Evolutionary conservation across 2,888 invertebrate species (phyloP).

Genomic region (Acheta domesticus): DNA sequence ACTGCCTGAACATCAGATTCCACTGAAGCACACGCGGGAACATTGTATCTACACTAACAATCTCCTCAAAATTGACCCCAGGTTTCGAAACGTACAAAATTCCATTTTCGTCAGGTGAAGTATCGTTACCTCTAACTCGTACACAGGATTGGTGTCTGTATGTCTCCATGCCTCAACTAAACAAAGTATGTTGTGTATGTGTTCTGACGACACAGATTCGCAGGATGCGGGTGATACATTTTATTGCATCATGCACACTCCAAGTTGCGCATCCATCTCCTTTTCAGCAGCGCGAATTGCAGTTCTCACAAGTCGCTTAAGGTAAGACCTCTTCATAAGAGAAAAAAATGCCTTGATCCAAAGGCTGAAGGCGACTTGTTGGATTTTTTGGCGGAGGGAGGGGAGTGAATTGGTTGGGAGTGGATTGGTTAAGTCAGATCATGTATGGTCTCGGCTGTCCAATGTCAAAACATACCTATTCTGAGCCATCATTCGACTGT

Average conservation of each 20-base stretch:
- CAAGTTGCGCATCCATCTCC: not conserved
- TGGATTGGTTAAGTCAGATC: no score
- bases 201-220: not conserved
- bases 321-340: not conserved
- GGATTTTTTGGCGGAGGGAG: no score
- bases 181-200: no score
- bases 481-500: no score
- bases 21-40: no score
- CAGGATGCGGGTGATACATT: not conserved
- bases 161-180: not conserved
- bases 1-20: no score
- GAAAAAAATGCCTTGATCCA: not conserved
- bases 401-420: no score
- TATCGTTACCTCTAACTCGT: not conserved
- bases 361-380: no score
- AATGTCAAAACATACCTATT: no score
- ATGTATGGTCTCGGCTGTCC: no score
- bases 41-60: no score
- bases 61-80: not conserved
- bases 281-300: not conserved
- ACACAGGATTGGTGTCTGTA: not conserved
- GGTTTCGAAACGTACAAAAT: not conserved
- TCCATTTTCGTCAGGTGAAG: not conserved
- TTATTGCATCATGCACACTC: not conserved
- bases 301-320: not conserved